phyloP scores from a whole-genome alignment of 2,797 vertebrate species.

The Halcyon badia region DNA sequence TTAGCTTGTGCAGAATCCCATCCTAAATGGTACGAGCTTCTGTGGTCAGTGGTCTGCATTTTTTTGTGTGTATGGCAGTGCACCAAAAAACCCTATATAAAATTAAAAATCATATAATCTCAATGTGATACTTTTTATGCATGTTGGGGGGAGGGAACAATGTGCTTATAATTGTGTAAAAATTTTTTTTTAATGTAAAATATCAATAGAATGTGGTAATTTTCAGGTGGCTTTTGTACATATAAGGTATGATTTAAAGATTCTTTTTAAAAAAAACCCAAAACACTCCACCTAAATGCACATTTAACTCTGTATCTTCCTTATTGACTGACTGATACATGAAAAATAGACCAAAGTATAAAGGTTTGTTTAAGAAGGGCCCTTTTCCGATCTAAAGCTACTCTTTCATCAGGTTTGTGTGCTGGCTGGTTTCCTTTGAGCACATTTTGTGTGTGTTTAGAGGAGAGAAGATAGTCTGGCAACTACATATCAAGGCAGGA shows the following conservation, averaged over 20 bases:
- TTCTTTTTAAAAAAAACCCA: background rate
- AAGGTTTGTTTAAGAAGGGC: background rate
- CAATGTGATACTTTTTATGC: background rate
- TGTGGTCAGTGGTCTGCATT: background rate
- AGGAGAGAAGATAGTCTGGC: constrained; percentile 30
- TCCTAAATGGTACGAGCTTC: background rate
- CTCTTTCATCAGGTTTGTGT: background rate
- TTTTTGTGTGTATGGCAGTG: background rate
- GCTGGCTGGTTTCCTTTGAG: background rate
- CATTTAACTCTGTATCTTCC: background rate
- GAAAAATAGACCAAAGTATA: background rate
- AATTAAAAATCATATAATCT: background rate
- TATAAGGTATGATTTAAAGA: background rate
- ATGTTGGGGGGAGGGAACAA: fast-evolving
- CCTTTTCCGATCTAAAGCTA: background rate
- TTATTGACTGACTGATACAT: background rate
- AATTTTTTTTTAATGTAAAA: background rate
- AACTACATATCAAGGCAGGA: constrained; percentile 45
- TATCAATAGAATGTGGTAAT: background rate
- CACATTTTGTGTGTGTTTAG: background rate
- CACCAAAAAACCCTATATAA: background rate
- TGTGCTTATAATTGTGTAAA: background rate
- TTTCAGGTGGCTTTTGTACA: background rate
- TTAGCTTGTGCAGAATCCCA: background rate
- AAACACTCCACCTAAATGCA: background rate